phyloP scores from a whole-genome alignment of 2,797 vertebrate genomes.

The Melanitta fusca region DNA sequence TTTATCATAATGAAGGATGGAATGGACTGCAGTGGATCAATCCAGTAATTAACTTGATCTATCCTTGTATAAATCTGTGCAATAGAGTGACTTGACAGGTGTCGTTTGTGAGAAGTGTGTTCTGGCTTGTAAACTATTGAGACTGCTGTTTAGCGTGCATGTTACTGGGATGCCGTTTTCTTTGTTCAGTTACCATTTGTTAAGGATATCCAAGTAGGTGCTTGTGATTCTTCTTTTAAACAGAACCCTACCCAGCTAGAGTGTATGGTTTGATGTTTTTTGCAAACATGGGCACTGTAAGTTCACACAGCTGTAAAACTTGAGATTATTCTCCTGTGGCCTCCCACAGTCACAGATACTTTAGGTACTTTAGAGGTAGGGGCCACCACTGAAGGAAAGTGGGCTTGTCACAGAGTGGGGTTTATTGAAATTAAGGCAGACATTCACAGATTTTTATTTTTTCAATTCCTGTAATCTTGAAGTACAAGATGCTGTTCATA shows the following conservation, averaged over 20 bases:
- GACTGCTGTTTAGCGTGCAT: neutral
- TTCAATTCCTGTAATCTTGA: neutral
- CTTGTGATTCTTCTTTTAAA: slow-evolving; percentile 55
- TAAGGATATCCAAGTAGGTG: slow-evolving; percentile 48
- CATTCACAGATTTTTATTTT: slow-evolving; percentile 11
- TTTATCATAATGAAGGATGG: neutral
- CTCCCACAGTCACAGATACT: slow-evolving; percentile 10
- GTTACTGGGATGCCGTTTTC: slow-evolving; percentile 8
- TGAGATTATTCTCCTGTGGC: slow-evolving; percentile 49
- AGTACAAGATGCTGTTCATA: neutral
- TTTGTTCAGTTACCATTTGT: slow-evolving; percentile 11
- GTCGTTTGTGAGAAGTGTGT: neutral
- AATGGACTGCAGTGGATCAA: neutral
- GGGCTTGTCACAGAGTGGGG: neutral
- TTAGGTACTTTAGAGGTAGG: slow-evolving; percentile 36
- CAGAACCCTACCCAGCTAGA: slow-evolving; percentile 14
- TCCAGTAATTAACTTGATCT: neutral
- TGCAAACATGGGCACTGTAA: slow-evolving; percentile 57
- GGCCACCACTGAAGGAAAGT: neutral
- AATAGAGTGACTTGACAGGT: neutral
- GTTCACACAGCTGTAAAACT: slow-evolving; percentile 66
- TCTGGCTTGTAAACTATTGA: slow-evolving; percentile 36
- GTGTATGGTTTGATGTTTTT: slow-evolving; percentile 59
- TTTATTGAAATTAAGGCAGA: slow-evolving; percentile 27
- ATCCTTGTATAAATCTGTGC: neutral